Base-by-base conservation (phyloP, 2,888 invertebrate species). In the Nomada hirtipes region DNA sequence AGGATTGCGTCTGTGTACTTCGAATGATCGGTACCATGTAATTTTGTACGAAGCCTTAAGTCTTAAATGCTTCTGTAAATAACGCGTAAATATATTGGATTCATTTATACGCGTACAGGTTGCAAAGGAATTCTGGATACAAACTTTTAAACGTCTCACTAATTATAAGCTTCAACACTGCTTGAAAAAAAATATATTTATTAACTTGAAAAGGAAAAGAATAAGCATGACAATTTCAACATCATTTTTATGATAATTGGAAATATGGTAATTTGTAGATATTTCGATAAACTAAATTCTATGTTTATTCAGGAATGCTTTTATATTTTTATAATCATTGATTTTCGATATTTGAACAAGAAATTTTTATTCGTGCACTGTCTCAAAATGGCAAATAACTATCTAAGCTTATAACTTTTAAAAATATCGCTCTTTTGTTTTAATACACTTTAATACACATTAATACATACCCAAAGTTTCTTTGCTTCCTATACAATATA, bases 41-140 rank as follows among this genome's bases (percentile, higher is more conserved):
- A 81, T 81, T 81, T 72, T 81, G 63, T 69, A 79, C 79, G 9
- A 67, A 79, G 60, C 42, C 55, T 64, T 65, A 42, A 42, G 42
- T 80, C 72, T 72, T 13, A 44, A 65, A 65, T 79, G 65, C 55
- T 79, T 72, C 18, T 80, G 72, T 80, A 80, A 67, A 80, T 80
- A 80, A 79, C 42, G 60, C 61, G 36, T 67, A 57, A 68, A 67
- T 79, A 67, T 61, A 78, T 61, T 67, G 23, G 52, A 67, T 71
- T 71, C n/a, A 57, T 44, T 67, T 42, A 71, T 29, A 20, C 15
- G 59, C 61, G 61, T 55, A 61, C 53, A 55, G 53, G 4, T 64
- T 61, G 60, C 53, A 76, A 67, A 23, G 13, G 67, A 59, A 61
- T 60, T 76, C 15, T 76, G 15, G 44, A 23, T 71, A 36, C 36